Evolutionary conservation across 2,888 invertebrate genomes (phyloP).

Genomic region (Parnassius mnemosyne): DNA sequence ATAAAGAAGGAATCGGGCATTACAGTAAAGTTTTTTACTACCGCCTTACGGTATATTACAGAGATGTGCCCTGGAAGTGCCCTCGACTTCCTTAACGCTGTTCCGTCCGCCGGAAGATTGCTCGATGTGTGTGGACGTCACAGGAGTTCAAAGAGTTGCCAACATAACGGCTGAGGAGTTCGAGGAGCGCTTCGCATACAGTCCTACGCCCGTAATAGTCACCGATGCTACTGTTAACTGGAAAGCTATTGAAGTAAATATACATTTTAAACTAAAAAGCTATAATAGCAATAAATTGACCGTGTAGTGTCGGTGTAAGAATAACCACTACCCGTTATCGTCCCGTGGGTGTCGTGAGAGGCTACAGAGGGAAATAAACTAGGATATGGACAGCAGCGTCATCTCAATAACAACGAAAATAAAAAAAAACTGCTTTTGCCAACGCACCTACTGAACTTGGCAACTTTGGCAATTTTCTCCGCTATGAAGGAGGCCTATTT

Average conservation of each 20-base stretch:
- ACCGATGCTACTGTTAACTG: constrained; percentile 90
- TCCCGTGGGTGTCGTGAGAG: too few species aligned
- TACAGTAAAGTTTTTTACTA: too few species aligned
- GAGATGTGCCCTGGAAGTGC: constrained; percentile 57
- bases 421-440: too few species aligned
- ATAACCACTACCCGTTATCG: too few species aligned
- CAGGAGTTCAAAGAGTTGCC: constrained; percentile 82
- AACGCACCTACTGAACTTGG: too few species aligned
- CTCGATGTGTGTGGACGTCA: constrained; percentile 85
- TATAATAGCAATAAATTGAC: neutral
- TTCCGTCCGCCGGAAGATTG: constrained; percentile 92
- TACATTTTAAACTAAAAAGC: neutral
- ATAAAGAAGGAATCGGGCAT: too few species aligned
- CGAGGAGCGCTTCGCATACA: constrained; percentile 87
- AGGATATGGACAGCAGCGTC: too few species aligned
- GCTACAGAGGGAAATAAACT: too few species aligned
- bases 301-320: too few species aligned
- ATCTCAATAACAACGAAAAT: too few species aligned
- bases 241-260: constrained; percentile 84
- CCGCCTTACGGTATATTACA: constrained; percentile 29
- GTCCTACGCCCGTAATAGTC: constrained; percentile 90
- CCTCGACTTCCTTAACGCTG: constrained; percentile 54
- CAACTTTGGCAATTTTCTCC: too few species aligned
- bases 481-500: too few species aligned
- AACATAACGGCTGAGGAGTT: constrained; percentile 85